These are phyloP conservation scores for Rhinichthys klamathensis DNA, from an alignment of 2,113 vertebrate species.

Conservation along the genomic window DNA sequence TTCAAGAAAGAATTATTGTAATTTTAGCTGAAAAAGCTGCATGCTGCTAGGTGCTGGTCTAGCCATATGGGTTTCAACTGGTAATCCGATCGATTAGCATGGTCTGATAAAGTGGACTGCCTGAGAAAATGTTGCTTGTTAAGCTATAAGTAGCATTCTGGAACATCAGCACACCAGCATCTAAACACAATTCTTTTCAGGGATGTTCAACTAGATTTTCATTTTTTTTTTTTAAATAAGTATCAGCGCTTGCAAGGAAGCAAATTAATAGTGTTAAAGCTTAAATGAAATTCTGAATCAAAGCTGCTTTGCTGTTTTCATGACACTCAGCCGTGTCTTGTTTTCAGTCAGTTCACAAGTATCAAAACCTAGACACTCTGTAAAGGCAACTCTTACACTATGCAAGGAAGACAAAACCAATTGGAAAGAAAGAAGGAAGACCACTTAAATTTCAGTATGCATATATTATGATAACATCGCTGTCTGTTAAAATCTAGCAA, in stretches of 20 bases:
- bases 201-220: neutral
- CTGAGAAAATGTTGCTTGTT: neutral
- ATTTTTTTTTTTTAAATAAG: neutral
- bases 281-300: slow-evolving; percentile 4
- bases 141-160: neutral
- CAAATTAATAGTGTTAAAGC: neutral
- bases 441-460: neutral
- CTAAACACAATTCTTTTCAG: neutral
- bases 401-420: neutral
- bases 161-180: neutral
- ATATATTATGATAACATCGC: neutral
- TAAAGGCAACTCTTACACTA: neutral
- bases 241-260: neutral
- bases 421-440: neutral
- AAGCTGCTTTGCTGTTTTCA: neutral
- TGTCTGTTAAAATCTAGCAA: too few relatives aligned
- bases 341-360: neutral
- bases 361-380: neutral
- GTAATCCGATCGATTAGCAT: neutral
- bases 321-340: neutral
- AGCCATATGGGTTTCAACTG: neutral
- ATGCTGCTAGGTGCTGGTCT: neutral
- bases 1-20: neutral
- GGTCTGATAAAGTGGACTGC: neutral
- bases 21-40: neutral